Percentiles rank a stretch among this genome's conserved stretches.
Evolutionary conservation across 1,140 invertebrate species (phyloP).

Genomic region (Holcopasites calliopsidis): DNA sequence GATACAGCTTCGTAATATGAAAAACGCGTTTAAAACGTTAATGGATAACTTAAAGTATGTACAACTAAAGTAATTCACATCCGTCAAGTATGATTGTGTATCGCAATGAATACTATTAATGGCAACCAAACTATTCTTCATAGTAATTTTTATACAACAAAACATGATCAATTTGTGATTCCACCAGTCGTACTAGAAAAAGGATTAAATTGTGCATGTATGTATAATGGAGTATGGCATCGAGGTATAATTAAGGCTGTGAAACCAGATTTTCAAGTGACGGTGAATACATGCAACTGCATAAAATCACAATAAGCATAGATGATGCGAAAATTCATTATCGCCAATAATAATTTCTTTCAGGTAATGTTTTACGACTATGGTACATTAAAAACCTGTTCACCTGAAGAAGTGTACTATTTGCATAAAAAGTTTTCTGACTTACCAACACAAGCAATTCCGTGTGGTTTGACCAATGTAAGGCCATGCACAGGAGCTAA

Average conservation of each 20-base stretch:
- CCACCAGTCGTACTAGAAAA: constrained; percentile 66
- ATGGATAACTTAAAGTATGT: constrained; percentile 71
- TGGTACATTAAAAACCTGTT: constrained; percentile 70
- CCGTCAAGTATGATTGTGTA: neutral
- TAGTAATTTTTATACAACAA: constrained; percentile 67
- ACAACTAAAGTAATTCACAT: constrained; percentile 23
- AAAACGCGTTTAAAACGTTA: constrained; percentile 49
- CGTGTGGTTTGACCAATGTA: constrained; percentile 71
- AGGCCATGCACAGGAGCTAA: constrained; percentile 53
- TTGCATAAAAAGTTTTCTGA: constrained; percentile 67
- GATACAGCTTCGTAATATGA: constrained; percentile 64
- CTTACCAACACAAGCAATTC: constrained; percentile 72
- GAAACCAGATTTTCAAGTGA: constrained; percentile 60
- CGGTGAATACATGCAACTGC: constrained; percentile 50
- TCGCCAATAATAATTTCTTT: constrained; percentile 35
- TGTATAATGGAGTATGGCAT: constrained; percentile 70
- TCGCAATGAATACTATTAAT: neutral
- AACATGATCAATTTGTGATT: constrained; percentile 58
- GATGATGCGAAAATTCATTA: constrained; percentile 3
- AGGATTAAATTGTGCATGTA: constrained; percentile 72
- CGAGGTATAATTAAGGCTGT: constrained; percentile 70
- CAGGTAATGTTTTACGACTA: constrained; percentile 76
- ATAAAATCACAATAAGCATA: constrained; percentile 9
- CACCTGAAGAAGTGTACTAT: constrained; percentile 63
- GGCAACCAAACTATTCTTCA: constrained; percentile 33